Evolutionary conservation across 2,113 vertebrate genomes (phyloP), one percentile per base, ranked within the genome.

Genomic region (Perccottus glenii): DNA sequence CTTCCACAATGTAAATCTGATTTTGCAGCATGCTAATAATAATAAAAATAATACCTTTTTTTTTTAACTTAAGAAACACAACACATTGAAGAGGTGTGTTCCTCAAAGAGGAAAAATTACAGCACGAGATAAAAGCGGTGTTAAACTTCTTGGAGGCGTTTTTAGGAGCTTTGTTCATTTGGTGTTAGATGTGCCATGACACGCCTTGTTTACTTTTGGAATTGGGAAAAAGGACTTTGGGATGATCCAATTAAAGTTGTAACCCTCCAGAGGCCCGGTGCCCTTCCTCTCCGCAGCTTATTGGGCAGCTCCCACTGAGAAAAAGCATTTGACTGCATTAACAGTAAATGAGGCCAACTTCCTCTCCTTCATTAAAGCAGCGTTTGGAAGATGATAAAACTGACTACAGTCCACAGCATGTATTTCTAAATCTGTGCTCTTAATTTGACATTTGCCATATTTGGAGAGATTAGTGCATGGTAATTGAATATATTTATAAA

Each of bases 321-420:
- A 90, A 91, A 89, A 77, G 84, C 86, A 91, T 91, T 91, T 90
- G 88, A 85, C 82, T 87, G 86, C 88, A 89, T 89, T 92, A 91
- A 91, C 84, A 80, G 81, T 76, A 90, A 90, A 91, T 90, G 85
- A 87, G 84, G 82, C 85, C 78, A 85, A 89, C 87, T 90, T 90
- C 64, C 67, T 77, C 89, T 85, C 80, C 75, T 91, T 90, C 90
- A 89, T 89, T 90, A 91, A 85, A 86, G 84, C 55, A 4, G 84
- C 78, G 77, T 91, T 84, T 81, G 85, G 82, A 86, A 81, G 76
- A 85, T 85, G 81, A 75, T 80, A 70, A 78, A 86, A 87, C 66
- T 82, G 73, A 87, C 80, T 86, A 83, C 48, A 87, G 77, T 83
- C 80, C 64, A 77, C 63, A 11, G 81, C 70, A 48, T 70, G 80